Conservation (phyloP, 2,888 invertebrate genomes). For the Anodontia alba region DNA sequence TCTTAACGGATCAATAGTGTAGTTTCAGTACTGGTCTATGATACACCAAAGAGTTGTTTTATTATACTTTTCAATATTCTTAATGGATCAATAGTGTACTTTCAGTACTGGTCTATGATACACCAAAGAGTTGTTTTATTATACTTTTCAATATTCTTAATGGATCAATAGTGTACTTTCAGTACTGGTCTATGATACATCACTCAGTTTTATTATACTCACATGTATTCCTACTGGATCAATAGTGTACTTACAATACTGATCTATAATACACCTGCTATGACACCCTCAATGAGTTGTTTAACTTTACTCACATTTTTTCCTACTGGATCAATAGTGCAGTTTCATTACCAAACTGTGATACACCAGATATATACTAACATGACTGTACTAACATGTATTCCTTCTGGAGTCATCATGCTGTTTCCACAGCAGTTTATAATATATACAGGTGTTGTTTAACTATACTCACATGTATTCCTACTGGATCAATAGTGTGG, state of each 20-base stretch:
- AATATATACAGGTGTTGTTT: no score
- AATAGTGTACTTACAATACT: conserved; percentile 94
- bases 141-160: conserved; percentile 77
- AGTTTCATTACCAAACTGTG: conserved; percentile 95
- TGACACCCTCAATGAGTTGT: conserved; percentile 94
- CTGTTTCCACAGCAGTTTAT: no score
- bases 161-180: conserved; percentile 90
- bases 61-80: conserved; percentile 93
- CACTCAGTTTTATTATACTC: conserved; percentile 84
- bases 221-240: conserved; percentile 84
- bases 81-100: conserved; percentile 89
- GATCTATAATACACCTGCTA: conserved; percentile 94
- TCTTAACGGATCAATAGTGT: conserved; percentile 88
- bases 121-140: conserved; percentile 96
- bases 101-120: conserved; percentile 94
- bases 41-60: conserved; percentile 95
- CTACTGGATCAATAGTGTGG: conserved; percentile 89
- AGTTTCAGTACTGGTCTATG: conserved; percentile 94
- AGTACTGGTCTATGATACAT: conserved; percentile 97
- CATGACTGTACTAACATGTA: conserved; percentile 88
- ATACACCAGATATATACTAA: conserved; percentile 95
- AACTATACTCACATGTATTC: conserved; percentile 71
- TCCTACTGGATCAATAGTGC: conserved; percentile 88
- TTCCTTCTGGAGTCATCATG: conserved; percentile 78
- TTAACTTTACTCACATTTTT: conserved; percentile 94